Conservation (phyloP, 2,888 invertebrate species). For the Elysia crispata region DNA sequence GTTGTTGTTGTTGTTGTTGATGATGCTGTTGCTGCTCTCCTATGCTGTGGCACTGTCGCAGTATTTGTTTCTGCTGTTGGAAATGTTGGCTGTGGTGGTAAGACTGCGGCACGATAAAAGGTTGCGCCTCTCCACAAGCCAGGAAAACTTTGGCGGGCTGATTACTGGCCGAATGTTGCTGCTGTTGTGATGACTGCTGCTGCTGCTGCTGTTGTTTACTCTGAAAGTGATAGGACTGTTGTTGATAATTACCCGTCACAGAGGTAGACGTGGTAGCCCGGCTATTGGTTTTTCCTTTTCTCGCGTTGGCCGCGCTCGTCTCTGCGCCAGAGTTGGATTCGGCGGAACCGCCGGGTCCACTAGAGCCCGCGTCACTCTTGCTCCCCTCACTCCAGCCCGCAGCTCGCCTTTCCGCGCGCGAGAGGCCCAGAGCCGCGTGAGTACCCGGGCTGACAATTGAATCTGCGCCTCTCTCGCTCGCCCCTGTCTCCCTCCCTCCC, state of each 20-base stretch:
- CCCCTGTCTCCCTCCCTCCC: background rate
- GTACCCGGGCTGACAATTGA: too few relatives aligned
- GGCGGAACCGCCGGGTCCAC: background rate
- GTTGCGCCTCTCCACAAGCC: conserved; percentile 26
- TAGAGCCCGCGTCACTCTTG: background rate
- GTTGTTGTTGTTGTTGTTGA: conserved; percentile 24
- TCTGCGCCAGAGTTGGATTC: background rate
- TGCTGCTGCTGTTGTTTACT: background rate
- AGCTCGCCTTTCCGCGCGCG: too few relatives aligned
- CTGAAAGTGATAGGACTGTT: background rate
- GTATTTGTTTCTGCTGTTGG: too few relatives aligned
- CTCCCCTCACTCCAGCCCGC: background rate
- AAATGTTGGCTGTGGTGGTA: conserved; percentile 26
- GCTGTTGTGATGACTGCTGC: background rate
- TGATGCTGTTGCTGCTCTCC: background rate
- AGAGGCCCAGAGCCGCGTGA: too few relatives aligned
- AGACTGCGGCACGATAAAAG: conserved; percentile 40
- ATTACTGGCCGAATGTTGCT: too few relatives aligned
- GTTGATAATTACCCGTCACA: background rate
- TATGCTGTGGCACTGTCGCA: too few relatives aligned
- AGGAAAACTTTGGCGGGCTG: background rate
- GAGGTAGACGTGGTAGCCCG: too few relatives aligned
- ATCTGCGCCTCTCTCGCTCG: background rate
- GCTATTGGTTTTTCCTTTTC: too few relatives aligned
- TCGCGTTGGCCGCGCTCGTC: background rate